Conservation (phyloP, 2,113 vertebrate species). For the Elachura formosa region DNA sequence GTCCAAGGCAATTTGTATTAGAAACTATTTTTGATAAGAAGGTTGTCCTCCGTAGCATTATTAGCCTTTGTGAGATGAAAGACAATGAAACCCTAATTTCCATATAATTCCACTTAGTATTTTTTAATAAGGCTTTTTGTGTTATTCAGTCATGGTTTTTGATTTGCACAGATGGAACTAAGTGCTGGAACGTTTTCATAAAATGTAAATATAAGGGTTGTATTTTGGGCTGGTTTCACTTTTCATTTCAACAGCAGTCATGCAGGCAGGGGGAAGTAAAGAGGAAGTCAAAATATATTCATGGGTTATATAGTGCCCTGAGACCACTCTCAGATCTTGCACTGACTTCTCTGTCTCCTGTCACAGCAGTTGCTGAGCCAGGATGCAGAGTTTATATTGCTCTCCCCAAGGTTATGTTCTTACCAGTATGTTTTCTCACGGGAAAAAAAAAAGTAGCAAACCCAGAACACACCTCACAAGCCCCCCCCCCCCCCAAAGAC, state of each 20-base stretch:
- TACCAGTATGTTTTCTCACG: not conserved
- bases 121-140: conserved; percentile 35
- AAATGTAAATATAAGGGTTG: not conserved
- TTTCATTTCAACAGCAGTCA: not conserved
- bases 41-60: conserved; percentile 30
- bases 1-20: conserved; percentile 56
- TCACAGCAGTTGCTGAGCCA: not conserved
- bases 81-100: conserved; percentile 36
- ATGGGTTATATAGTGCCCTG: not conserved
- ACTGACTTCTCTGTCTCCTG: not conserved
- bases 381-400: not conserved
- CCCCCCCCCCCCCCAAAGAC: accelerated
- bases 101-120: conserved; percentile 36
- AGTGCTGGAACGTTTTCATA: not conserved
- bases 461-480: not conserved
- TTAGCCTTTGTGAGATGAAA: conserved; percentile 37
- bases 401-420: not conserved
- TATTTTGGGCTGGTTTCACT: not conserved
- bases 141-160: not conserved
- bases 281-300: not conserved
- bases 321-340: not conserved
- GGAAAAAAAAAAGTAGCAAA: not conserved
- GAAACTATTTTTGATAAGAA: conserved; percentile 33
- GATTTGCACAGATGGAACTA: conserved; percentile 1
- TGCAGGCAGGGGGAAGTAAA: not conserved